Evolutionary conservation across 2,888 invertebrate species (phyloP).

Genomic region (Stenolophus ochropezus): DNA sequence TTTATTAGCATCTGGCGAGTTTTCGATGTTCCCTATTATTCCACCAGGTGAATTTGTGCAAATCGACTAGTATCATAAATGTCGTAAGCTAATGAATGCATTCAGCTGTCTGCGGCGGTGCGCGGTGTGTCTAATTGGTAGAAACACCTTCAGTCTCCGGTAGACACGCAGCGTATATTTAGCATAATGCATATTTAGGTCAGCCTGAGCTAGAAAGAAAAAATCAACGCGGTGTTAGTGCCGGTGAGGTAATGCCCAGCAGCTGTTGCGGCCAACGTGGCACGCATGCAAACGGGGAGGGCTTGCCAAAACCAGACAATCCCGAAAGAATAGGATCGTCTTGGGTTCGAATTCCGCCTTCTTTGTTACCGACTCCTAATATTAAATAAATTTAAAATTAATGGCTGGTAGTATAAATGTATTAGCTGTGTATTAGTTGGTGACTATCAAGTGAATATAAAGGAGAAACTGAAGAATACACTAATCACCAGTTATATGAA

Average conservation of each 20-base stretch:
- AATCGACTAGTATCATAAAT: not conserved
- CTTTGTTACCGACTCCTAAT: no score
- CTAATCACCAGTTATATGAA: no score
- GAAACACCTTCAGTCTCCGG: constrained; percentile 18
- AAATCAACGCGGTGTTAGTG: not conserved
- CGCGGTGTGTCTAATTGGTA: constrained; percentile 11
- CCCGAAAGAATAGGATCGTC: no score
- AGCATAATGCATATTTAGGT: constrained; percentile 32
- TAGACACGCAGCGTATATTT: constrained; percentile 24
- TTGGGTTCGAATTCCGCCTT: no score
- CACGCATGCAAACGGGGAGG: not conserved
- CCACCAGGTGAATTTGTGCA: not conserved
- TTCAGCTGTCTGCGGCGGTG: not conserved
- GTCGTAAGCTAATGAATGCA: not conserved
- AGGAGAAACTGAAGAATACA: no score
- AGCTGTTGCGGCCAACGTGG: not conserved
- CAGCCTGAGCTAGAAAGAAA: constrained; percentile 9
- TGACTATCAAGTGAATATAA: no score
- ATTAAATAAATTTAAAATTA: no score
- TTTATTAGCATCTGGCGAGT: not conserved
- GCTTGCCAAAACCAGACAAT: not conserved
- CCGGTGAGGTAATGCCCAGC: not conserved
- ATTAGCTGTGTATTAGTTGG: no score
- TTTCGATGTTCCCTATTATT: not conserved
- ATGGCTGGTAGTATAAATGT: no score